Conservation (phyloP, 1,140 invertebrate species). For the Lucilia sericata region DNA sequence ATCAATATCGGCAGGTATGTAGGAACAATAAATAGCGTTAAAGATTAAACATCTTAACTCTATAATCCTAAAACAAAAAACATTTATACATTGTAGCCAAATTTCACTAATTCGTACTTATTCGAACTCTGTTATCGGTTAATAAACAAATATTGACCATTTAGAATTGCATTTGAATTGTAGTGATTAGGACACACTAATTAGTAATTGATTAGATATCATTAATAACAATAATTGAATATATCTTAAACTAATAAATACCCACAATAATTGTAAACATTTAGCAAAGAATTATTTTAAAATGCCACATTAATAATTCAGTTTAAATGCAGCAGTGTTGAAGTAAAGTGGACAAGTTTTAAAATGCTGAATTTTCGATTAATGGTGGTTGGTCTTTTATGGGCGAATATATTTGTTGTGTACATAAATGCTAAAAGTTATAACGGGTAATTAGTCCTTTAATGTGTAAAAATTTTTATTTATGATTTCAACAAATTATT, state of each 20-base stretch:
- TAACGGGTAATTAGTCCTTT: constrained; percentile 52
- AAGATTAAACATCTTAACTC: no score
- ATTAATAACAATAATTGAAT: neutral
- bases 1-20: no score
- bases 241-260: neutral
- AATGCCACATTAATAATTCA: neutral
- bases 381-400: neutral
- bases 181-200: neutral
- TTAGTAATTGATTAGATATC: neutral
- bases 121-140: neutral
- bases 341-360: neutral
- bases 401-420: neutral
- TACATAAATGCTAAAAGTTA: constrained; percentile 46
- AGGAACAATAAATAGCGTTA: no score
- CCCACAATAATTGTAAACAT: neutral
- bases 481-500: neutral
- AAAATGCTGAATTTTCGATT: neutral
- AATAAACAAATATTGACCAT: neutral
- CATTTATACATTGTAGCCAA: no score
- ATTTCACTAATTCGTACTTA: no score
- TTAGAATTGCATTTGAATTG: neutral
- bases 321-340: neutral
- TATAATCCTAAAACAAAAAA: no score
- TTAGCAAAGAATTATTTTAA: neutral
- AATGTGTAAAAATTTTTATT: neutral